Evolutionary conservation across 2,888 invertebrate species (phyloP).

Genomic region (Diaperis boleti): DNA sequence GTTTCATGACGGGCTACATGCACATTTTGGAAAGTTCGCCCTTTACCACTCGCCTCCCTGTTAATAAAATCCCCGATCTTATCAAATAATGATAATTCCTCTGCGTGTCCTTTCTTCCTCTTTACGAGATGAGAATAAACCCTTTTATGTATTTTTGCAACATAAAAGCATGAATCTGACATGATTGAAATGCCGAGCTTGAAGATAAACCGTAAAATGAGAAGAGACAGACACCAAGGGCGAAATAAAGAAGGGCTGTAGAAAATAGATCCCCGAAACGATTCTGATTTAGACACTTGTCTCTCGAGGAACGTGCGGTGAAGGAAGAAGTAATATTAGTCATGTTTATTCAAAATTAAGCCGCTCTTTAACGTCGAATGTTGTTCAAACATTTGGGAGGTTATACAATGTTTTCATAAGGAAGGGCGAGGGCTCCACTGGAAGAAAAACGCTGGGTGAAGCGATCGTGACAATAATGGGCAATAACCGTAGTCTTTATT

Average conservation of each 20-base stretch:
- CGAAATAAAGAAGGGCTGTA: slow-evolving; percentile 27
- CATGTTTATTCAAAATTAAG: slow-evolving; percentile 36
- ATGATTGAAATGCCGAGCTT: slow-evolving; percentile 33
- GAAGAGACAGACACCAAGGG: slow-evolving; percentile 33
- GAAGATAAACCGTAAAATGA: slow-evolving; percentile 35
- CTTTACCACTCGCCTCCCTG: not conserved
- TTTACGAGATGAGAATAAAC: slow-evolving; percentile 35
- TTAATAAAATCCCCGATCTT: slow-evolving; percentile 11
- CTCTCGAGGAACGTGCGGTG: slow-evolving; percentile 30
- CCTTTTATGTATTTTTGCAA: slow-evolving; percentile 21
- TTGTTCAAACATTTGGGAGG: slow-evolving; percentile 5
- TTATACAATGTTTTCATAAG: not conserved
- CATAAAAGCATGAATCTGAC: slow-evolving; percentile 32
- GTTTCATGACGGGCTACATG: not conserved
- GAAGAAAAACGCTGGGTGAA: no score
- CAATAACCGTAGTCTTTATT: no score
- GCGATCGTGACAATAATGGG: no score
- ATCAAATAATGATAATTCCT: slow-evolving; percentile 22
- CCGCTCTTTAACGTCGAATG: slow-evolving; percentile 13
- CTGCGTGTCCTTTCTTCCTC: slow-evolving; percentile 6
- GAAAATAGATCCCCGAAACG: slow-evolving; percentile 27
- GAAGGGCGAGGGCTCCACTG: not conserved
- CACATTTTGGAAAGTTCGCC: not conserved
- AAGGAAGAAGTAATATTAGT: slow-evolving; percentile 22
- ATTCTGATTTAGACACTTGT: slow-evolving; percentile 35